Percentiles rank a stretch among this genome's conserved stretches.
phyloP scores from a whole-genome alignment of 1,140 invertebrate genomes.

The Meloidogyne hapla region DNA sequence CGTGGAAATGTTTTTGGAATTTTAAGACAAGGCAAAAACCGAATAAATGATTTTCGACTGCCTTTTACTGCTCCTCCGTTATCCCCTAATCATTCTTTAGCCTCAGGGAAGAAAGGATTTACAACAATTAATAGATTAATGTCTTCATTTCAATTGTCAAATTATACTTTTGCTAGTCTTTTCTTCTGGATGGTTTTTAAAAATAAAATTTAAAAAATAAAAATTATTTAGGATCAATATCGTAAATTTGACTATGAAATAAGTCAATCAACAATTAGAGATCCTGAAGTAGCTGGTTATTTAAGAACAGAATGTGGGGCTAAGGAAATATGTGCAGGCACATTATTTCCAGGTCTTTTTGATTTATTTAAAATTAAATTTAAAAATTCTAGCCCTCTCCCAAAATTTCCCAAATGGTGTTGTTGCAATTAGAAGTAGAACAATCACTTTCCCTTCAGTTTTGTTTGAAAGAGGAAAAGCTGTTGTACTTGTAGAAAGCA shows the following conservation, averaged over 20 bases:
- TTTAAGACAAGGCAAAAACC: slow-evolving; percentile 59
- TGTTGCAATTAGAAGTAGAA: slow-evolving; percentile 62
- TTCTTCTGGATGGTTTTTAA: slow-evolving; percentile 62
- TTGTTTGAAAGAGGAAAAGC: slow-evolving; percentile 53
- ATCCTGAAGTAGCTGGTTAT: slow-evolving; percentile 57
- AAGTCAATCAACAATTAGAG: slow-evolving; percentile 56
- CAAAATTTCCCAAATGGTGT: slow-evolving; percentile 56
- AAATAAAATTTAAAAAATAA: slow-evolving; percentile 1
- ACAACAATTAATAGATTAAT: slow-evolving; percentile 41
- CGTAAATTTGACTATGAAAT: slow-evolving; percentile 64
- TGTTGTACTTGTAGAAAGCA: slow-evolving; percentile 55
- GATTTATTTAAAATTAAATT: neutral
- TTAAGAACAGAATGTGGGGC: slow-evolving; percentile 59
- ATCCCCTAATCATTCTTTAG: slow-evolving; percentile 16
- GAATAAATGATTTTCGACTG: slow-evolving; percentile 61
- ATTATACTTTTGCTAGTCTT: slow-evolving; percentile 58
- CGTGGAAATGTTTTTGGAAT: slow-evolving; percentile 63
- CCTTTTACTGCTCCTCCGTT: slow-evolving; percentile 53
- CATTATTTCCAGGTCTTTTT: slow-evolving; percentile 51
- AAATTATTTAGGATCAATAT: slow-evolving; percentile 27
- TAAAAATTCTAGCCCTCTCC: slow-evolving; percentile 45
- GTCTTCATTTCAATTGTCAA: slow-evolving; percentile 61
- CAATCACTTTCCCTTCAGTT: slow-evolving; percentile 57
- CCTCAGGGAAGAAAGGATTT: slow-evolving; percentile 17
- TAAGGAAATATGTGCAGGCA: slow-evolving; percentile 61